Percentiles rank a stretch among this genome's conserved stretches.
Conservation (phyloP, 2,113 vertebrate species). For the Laticauda colubrina region DNA sequence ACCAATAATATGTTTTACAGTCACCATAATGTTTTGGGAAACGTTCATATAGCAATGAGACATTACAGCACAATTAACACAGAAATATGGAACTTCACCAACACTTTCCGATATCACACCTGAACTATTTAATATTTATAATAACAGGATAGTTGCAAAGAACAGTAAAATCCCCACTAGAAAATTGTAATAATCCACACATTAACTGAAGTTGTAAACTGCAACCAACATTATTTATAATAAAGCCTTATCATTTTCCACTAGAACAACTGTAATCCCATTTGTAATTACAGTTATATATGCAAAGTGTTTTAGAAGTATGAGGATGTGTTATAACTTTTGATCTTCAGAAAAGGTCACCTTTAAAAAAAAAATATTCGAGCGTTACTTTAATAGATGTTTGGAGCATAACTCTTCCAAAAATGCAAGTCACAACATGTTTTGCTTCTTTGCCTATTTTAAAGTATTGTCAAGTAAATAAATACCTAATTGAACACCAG, state of each 20-base stretch:
- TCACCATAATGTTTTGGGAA: neutral
- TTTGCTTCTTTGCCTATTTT: neutral
- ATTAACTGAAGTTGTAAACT: neutral
- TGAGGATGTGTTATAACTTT: neutral
- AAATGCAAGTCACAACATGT: neutral
- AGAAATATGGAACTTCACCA: neutral
- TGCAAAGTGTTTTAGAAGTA: neutral
- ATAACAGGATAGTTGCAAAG: neutral
- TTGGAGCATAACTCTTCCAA: neutral
- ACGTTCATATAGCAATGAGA: neutral
- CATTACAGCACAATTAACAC: neutral
- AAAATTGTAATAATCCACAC: neutral
- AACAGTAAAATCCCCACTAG: neutral
- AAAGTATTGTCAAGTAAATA: neutral
- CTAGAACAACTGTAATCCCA: neutral
- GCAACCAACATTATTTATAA: neutral
- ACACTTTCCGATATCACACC: neutral
- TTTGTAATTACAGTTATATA: conserved; percentile 1
- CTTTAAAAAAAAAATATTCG: neutral
- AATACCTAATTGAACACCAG: neutral
- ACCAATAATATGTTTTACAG: neutral
- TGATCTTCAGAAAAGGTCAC: neutral
- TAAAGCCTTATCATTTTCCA: neutral
- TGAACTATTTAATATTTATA: neutral
- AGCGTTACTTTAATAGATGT: neutral